These are phyloP conservation scores for Lichenostomus cassidix DNA, from an alignment of 2,113 vertebrate genomes.

Conservation along the genomic window DNA sequence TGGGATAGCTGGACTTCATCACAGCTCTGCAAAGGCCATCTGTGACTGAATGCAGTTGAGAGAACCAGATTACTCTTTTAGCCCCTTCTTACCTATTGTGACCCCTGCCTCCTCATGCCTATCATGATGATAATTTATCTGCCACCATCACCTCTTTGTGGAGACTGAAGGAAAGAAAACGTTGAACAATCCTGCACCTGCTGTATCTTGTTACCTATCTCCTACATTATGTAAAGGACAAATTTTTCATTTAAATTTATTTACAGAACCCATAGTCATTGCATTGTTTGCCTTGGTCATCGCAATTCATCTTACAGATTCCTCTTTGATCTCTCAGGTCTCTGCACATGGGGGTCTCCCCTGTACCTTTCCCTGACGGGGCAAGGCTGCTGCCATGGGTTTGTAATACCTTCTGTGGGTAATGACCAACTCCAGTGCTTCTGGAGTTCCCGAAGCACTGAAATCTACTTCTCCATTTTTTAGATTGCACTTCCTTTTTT, in stretches of 20 bases:
- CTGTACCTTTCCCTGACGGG: not conserved
- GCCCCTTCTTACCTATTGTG: not conserved
- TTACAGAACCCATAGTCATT: not conserved
- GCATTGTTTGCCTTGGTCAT: not conserved
- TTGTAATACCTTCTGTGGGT: not conserved
- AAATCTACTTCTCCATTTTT: not conserved
- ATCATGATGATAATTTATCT: not conserved
- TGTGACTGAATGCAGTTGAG: not conserved
- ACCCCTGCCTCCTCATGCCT: not conserved
- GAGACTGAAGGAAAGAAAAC: not conserved
- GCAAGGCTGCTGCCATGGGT: not conserved
- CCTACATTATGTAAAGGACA: not conserved
- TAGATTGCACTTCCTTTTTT: not conserved
- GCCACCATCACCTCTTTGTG: rapidly evolving
- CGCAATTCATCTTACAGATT: rapidly evolving
- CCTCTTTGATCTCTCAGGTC: not conserved
- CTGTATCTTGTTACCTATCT: not conserved
- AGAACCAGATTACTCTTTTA: not conserved
- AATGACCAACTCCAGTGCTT: not conserved
- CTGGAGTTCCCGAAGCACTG: rapidly evolving
- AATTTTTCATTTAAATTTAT: not conserved
- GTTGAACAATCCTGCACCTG: not conserved
- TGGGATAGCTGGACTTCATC: not conserved
- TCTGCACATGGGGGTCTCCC: not conserved
- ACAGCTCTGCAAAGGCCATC: not conserved